Evolutionary conservation across 1,140 invertebrate species (phyloP), one percentile per base, ranked within the genome.

Genomic region (Drosophila repletoides): DNA sequence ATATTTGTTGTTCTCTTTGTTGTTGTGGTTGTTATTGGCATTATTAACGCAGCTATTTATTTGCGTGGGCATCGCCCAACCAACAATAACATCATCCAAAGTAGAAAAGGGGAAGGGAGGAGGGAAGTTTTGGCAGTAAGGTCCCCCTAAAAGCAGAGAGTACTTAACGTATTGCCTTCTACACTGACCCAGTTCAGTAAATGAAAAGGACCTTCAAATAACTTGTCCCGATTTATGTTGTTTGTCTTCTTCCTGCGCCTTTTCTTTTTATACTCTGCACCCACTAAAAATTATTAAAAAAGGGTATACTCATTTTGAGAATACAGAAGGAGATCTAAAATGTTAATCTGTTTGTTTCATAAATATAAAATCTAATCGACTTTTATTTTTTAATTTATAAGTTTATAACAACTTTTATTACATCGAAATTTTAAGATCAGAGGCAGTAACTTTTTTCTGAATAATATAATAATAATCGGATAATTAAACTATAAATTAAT

Each of bases 41-140:
- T 59, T 71, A 66, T 71, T 59, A 71, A 66, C 45, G 46, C 52
- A 46, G 53, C 61, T 66, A 71, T 69, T 69, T 69, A 51, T 65
- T 69, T 64, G 58, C 58, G 65, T 53, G 58, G 48, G 24, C 65
- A 68, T 36, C 41, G 29, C 12, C 17, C 51, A 49, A 51, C 10
- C 14, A 29, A 48, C 29, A 48, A 61, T 28, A 43, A 34, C 24
- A 55, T 15, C 26, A 61, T 10, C n/a, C 41, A 46, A 45, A 38
- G 24, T 12, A 24, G 15, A n/a, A 21, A 19, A 53, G 40, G 1
- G 24, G 19, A 2, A 9, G 31, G n/a, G n/a, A 19, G 40, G 3
- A n/a, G 14, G 7, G 14, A 12, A 7, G 22, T 12, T 3, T 5
- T 17, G 17, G 5, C 40, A 31, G 28, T 7, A 31, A 41, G 21